These are phyloP conservation scores for Epistrophe eligans DNA, from an alignment of 2,888 invertebrate species.

Conservation along the genomic window DNA sequence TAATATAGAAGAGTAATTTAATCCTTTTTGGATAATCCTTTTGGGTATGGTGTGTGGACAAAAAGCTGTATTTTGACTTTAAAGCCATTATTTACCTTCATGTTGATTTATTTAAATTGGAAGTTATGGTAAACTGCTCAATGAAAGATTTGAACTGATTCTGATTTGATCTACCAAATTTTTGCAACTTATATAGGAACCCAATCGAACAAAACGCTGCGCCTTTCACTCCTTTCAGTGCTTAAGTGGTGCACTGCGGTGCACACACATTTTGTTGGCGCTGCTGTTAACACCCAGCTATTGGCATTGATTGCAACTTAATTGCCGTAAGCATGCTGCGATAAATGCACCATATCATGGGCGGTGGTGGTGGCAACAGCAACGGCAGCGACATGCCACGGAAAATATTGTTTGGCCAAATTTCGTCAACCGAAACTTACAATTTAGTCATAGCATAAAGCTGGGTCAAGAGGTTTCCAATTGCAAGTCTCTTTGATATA, in stretches of 20 bases:
- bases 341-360: conserved; percentile 32
- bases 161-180: conserved; percentile 65
- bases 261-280: conserved; percentile 42
- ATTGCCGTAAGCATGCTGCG: conserved; percentile 43
- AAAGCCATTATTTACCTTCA: conserved; percentile 59
- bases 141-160: conserved; percentile 66
- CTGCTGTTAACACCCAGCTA: conserved; percentile 51
- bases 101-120: conserved; percentile 59
- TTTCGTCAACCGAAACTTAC: conserved; percentile 59
- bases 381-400: background rate
- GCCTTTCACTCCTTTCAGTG: conserved; percentile 57
- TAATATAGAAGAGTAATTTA: background rate
- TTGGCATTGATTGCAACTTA: conserved; percentile 66
- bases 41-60: background rate
- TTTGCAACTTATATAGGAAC: conserved; percentile 62
- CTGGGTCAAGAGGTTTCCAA: conserved; percentile 21
- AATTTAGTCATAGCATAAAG: conserved; percentile 19
- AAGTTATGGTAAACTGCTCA: conserved; percentile 55
- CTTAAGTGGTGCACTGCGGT: conserved; percentile 7
- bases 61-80: background rate
- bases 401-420: conserved; percentile 37
- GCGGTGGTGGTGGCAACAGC: background rate
- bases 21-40: conserved; percentile 15
- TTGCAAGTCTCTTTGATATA: background rate
- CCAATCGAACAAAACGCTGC: conserved; percentile 21